Base-by-base conservation (phyloP, 1,140 invertebrate genomes). In the Physella acuta region DNA sequence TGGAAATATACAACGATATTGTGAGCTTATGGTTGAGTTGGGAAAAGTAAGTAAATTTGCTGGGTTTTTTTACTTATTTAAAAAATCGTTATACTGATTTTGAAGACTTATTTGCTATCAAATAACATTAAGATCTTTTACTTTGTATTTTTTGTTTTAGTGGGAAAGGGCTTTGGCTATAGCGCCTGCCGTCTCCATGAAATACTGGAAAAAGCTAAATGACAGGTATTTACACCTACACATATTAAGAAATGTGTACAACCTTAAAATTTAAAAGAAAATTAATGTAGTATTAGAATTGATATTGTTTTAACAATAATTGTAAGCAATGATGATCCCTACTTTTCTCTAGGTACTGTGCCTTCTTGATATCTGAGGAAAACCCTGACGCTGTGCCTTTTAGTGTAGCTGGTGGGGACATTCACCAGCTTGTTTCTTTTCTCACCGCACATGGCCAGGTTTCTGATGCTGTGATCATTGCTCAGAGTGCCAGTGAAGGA, bases 1-100 rank as follows among this genome's bases (percentile, higher is more conserved):
- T n/a, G 87, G 87, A 14, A 84, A 87, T 72, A 64, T 87, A 1
- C 83, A 85, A 69, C 78, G 83, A 58, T 86, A 87, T 76, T 87
- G 87, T 81, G 85, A 87, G 75, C 70, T 87, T 2, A 82, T 85
- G 75, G 81, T 84, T 16, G 79, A 84, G 56, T 68, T 86, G 1
- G 85, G 84, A 44, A 77, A 86, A 77, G 84, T 85, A 68, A 68
- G 20, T 49, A 31, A 17, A 34, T 36, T 56, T 34, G 0, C 33
- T 24, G n/a, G 16, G 30, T 30, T 37, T n/a, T 16, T 37, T 2
- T 36, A 8, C 8, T 59, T 59, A 8, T 11, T 55, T 49, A 11
- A 14, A n/a, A n/a, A n/a, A n/a, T n/a, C n/a, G n/a, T n/a, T n/a
- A n/a, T n/a, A n/a, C 11, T 49, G 11, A 49, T 49, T n/a, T 49